Conservation (phyloP, 1,140 invertebrate genomes). For the Aphaenogaster floridana region DNA sequence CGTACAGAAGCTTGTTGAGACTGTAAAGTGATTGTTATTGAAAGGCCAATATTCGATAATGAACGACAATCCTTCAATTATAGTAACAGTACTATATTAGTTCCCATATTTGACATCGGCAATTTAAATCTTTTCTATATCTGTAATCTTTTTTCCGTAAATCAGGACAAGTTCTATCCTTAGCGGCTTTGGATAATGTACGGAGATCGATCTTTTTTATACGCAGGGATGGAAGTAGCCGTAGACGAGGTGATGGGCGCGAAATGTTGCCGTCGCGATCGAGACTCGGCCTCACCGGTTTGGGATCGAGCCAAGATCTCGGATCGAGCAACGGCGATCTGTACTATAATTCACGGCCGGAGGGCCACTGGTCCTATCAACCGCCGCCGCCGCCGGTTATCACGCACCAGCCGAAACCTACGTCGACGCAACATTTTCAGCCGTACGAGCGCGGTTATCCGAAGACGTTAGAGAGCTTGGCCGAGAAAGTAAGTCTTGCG, state of each 20-base stretch:
- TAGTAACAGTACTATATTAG: too few species aligned
- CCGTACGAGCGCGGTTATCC: conserved; percentile 93
- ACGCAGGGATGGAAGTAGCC: conserved; percentile 83
- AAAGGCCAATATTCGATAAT: background rate
- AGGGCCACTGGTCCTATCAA: conserved; percentile 88
- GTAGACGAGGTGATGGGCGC: conserved; percentile 89
- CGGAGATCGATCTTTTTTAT: background rate
- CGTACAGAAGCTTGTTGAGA: background rate
- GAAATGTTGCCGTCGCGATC: conserved; percentile 92
- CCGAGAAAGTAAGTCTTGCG: conserved; percentile 91
- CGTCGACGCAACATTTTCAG: conserved; percentile 92
- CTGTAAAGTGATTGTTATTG: conserved; percentile 2
- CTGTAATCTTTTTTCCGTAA: background rate
- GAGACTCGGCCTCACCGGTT: conserved; percentile 89
- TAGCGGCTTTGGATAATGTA: background rate
- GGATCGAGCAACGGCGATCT: conserved; percentile 91
- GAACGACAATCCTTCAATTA: background rate
- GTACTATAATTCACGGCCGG: conserved; percentile 93
- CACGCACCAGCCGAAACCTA: conserved; percentile 94
- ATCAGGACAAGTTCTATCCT: background rate
- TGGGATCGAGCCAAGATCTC: conserved; percentile 87
- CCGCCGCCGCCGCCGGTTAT: conserved; percentile 94
- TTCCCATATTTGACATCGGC: background rate
- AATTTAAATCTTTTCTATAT: conserved; percentile 3
- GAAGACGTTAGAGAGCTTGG: conserved; percentile 96